Conservation (phyloP, 2,113 vertebrate genomes). For the Motacilla alba region DNA sequence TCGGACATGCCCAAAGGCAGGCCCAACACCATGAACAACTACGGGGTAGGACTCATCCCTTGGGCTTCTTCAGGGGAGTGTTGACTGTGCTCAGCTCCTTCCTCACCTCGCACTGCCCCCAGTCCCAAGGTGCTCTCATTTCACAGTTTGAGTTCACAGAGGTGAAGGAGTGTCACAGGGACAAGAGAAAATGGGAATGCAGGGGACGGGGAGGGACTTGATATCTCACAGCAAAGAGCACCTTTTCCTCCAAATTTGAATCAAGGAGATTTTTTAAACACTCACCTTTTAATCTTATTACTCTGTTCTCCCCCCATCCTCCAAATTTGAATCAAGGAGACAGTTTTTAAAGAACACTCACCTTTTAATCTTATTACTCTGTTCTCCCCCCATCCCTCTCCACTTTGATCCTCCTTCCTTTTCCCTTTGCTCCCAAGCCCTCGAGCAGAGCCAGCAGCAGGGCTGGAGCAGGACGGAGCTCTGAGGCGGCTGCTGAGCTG, state of each 20-base stretch:
- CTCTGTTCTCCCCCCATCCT: not conserved
- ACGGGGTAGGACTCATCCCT: constrained; percentile 78
- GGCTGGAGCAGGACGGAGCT: not conserved
- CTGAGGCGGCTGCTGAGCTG: not conserved
- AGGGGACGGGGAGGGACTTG: too few relatives aligned
- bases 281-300: not conserved
- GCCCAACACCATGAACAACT: constrained; percentile 97
- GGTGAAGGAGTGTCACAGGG: too few relatives aligned
- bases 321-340: not conserved
- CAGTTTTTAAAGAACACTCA: not conserved
- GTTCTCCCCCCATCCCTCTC: not conserved
- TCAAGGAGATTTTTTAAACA: not conserved
- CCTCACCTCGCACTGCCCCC: too few relatives aligned
- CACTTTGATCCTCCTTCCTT: not conserved
- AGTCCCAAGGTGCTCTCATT: too few relatives aligned
- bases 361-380: not conserved
- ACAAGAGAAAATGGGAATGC: too few relatives aligned
- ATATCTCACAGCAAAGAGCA: too few relatives aligned
- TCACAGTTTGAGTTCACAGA: too few relatives aligned
- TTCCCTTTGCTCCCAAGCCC: not conserved
- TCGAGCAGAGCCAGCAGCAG: not conserved
- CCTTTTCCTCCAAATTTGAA: not conserved
- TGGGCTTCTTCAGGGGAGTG: not conserved
- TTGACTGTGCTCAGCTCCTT: too few relatives aligned
- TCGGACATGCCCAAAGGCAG: constrained; percentile 89